Evolutionary conservation across 2,113 vertebrate genomes (phyloP).

Genomic region (Corythoichthys intestinalis): DNA sequence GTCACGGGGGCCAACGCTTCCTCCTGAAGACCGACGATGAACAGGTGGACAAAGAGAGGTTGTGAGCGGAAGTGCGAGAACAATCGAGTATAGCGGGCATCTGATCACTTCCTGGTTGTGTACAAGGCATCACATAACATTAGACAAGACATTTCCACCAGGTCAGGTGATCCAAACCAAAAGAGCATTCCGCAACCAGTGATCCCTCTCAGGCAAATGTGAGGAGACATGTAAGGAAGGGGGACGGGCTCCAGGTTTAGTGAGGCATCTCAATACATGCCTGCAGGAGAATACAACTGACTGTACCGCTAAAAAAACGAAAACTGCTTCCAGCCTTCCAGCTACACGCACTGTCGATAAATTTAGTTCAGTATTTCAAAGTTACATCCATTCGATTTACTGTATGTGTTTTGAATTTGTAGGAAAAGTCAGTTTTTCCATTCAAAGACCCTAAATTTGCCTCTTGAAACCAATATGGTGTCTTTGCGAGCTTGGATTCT

Average conservation of each 20-base stretch:
- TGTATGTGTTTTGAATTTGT: background rate
- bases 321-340: background rate
- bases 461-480: background rate
- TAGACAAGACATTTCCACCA: constrained; percentile 45
- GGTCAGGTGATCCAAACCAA: constrained; percentile 70
- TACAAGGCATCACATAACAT: constrained; percentile 53
- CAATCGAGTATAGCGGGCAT: background rate
- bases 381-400: background rate
- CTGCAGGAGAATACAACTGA: constrained; percentile 44
- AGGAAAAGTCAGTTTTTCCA: background rate
- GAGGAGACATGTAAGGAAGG: constrained; percentile 59
- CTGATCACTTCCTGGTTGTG: constrained; percentile 8
- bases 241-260: constrained; percentile 19
- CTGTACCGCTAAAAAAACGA: background rate
- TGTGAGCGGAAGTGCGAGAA: constrained; percentile 32
- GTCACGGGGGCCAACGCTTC: constrained; percentile 64
- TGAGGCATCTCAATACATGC: constrained; percentile 63
- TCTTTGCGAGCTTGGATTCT: background rate
- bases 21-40: constrained; percentile 59
- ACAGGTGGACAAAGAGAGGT: constrained; percentile 35
- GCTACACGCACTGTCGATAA: no score
- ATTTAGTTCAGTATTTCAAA: background rate
- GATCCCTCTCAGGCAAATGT: constrained; percentile 73
- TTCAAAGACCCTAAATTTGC: no score
- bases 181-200: constrained; percentile 77